These are phyloP conservation scores for Oreotragus oreotragus DNA, from an alignment of 2,113 vertebrate genomes.

Conservation along the genomic window DNA sequence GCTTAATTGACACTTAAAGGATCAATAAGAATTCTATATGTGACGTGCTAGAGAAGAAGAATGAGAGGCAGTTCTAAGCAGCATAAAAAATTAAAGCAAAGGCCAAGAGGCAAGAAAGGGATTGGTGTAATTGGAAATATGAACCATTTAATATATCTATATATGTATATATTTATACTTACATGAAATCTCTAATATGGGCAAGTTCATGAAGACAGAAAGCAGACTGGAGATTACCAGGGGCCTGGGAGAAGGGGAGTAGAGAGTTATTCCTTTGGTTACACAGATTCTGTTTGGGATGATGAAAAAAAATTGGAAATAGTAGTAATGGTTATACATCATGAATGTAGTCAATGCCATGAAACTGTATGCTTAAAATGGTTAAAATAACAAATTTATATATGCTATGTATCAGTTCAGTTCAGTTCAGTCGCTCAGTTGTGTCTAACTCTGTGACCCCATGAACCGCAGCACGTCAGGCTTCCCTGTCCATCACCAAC, in stretches of 20 bases:
- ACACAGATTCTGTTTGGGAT: neutral
- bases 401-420: neutral
- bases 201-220: neutral
- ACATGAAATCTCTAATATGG: neutral
- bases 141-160: neutral
- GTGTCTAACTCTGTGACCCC: accelerated
- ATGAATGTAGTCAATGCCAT: neutral
- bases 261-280: neutral
- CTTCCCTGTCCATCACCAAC: neutral
- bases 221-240: neutral
- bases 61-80: neutral
- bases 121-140: neutral
- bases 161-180: neutral
- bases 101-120: neutral
- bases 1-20: neutral
- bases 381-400: neutral
- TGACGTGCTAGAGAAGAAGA: neutral
- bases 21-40: neutral
- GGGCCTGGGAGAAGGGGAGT: no score
- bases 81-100: neutral
- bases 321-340: neutral
- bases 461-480: accelerated
- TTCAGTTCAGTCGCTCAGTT: neutral
- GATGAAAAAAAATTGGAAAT: neutral
- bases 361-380: neutral